These are phyloP conservation scores for Epizoanthus illoricatus DNA, from an alignment of 92 coral and sea anemone species.

Conservation along the genomic window DNA sequence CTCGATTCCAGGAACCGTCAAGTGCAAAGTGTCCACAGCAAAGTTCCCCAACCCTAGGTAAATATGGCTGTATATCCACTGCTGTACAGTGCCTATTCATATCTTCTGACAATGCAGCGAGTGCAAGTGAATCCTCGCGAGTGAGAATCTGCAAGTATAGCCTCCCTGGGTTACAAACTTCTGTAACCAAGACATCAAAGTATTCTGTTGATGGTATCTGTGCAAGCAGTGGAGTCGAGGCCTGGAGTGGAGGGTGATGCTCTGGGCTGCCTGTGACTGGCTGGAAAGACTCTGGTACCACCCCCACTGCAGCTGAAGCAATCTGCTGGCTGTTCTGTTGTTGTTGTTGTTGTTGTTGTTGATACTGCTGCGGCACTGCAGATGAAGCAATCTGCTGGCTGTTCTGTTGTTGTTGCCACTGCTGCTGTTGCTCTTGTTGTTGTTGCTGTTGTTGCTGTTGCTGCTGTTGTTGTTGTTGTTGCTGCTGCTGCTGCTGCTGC, in stretches of 20 bases:
- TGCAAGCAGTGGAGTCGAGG: constrained; percentile 48
- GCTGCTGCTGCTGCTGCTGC: no score
- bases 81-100: constrained; percentile 57
- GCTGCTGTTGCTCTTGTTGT: no score
- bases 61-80: constrained; percentile 49
- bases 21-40: constrained; percentile 66
- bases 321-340: no score
- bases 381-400: no score
- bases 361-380: no score
- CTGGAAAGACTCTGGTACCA: no score
- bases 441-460: no score
- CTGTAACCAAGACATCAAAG: constrained; percentile 56
- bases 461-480: no score
- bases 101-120: constrained; percentile 51
- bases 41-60: constrained; percentile 60
- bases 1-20: constrained; percentile 76
- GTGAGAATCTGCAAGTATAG: constrained; percentile 63
- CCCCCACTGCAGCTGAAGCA: no score
- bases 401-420: no score
- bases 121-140: constrained; percentile 50
- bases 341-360: no score
- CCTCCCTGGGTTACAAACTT: constrained; percentile 50
- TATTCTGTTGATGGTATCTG: constrained; percentile 37
- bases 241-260: neutral
- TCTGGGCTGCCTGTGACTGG: no score